Evolutionary conservation across 30 jellyfish, hydroid and myxozoan genomes (phyloP), one percentile per base, ranked within the genome.

Genomic region (Cassiopea xamachana): DNA sequence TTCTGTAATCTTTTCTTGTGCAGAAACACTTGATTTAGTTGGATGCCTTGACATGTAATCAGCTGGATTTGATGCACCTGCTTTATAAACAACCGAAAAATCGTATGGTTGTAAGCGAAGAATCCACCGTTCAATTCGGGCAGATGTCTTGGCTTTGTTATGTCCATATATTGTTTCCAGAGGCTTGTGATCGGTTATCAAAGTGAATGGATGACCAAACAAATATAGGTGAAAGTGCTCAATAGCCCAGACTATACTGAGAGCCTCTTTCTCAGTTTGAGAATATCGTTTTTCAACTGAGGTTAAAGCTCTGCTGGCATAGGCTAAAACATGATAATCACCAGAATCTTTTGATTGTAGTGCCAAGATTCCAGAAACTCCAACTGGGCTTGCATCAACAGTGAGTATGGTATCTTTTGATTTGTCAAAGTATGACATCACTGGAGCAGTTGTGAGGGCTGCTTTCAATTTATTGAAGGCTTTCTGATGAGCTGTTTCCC

Each of bases 151-250:
- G 48, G 87, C 74, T 18, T 19, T 50, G 2, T 77, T 78, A 5
- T 44, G 10, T 10, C 81, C 87, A 62, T 73, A 73, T 39, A 73
- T 85, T 6, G 46, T 15, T 59, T 85, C 87, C 47, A 85, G 60
- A 5, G 93, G 93, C 81, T 85, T 85, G 48, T 85, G 93, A 46
- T 85, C 93, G 39, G 93, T 72, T 50, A 73, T 9, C 48, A 85
- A 79, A 17, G 48, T 49, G 14, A 85, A 85, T 1, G 81, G 81
- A 10, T 74, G 39, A 0, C 93, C 93, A 73, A 48, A 85, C n/a
- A 85, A 8, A 75, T 46, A 81, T 58, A 73, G 61, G 48, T 49
- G 80, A 17, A 85, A 74, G 48, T 85, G 87, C 27, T 85, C 81
- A 43, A 75, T 46, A 3, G 80, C 93, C 87, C 81, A 85, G 48